These are phyloP conservation scores for Diarsia dahlii DNA, from an alignment of 2,888 invertebrate genomes.

Conservation along the genomic window DNA sequence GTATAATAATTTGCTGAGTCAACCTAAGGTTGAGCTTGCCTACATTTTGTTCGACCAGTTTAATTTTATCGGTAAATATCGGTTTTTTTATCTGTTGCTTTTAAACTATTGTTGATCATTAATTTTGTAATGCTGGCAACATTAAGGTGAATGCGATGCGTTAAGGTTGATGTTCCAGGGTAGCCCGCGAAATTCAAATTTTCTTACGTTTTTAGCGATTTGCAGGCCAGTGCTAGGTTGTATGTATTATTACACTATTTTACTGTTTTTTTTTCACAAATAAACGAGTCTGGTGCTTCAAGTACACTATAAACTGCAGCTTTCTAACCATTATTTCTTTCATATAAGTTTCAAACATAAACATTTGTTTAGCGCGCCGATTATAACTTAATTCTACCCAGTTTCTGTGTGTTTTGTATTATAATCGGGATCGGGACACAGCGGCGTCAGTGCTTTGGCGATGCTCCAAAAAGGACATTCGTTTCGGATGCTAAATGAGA, in stretches of 20 bases:
- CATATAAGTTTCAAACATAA: not conserved
- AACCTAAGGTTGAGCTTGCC: slow-evolving; percentile 49
- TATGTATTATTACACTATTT: too few species aligned
- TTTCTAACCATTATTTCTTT: not conserved
- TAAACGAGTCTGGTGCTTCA: too few species aligned
- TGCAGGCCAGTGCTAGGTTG: too few species aligned
- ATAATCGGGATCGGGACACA: slow-evolving; percentile 59
- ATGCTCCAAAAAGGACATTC: slow-evolving; percentile 64
- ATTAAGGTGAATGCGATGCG: too few species aligned
- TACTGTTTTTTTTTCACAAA: too few species aligned
- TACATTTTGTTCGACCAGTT: slow-evolving; percentile 47
- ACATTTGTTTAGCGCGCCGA: slow-evolving; percentile 37
- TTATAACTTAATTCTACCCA: slow-evolving; percentile 60
- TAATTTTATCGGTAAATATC: slow-evolving; percentile 55
- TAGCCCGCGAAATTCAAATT: too few species aligned
- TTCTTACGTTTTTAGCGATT: too few species aligned
- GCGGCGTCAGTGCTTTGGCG: slow-evolving; percentile 63
- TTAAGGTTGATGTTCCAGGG: too few species aligned
- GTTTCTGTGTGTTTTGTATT: slow-evolving; percentile 54
- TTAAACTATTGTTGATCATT: slow-evolving; percentile 18
- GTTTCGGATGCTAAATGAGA: slow-evolving; percentile 63
- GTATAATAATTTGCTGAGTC: slow-evolving; percentile 67
- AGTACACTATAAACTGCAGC: not conserved
- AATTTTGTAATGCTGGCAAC: slow-evolving; percentile 15
- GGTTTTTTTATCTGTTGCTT: slow-evolving; percentile 57